A percentile compares a stretch with the other conserved stretches of the same genome.
phyloP scores from a whole-genome alignment of 2,113 vertebrate species.

The Bolborhynchus lineola region DNA sequence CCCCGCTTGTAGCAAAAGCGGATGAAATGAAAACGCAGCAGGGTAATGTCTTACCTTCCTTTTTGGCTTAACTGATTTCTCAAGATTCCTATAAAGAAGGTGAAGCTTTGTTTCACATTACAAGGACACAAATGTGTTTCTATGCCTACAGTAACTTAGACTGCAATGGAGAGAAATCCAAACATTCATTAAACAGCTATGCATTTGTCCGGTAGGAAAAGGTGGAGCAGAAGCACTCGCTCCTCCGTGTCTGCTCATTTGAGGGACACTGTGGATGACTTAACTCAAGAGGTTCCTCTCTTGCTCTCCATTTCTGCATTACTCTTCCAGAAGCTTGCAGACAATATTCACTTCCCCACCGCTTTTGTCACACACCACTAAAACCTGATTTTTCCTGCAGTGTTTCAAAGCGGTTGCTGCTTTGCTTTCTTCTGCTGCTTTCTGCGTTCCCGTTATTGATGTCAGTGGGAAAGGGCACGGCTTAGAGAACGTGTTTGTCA shows the following conservation, averaged over 20 bases:
- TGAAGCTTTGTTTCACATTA: conserved; percentile 20
- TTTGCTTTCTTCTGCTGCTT: conserved; percentile 40
- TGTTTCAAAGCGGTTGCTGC: neutral
- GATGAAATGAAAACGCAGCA: neutral
- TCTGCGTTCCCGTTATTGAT: conserved; percentile 14
- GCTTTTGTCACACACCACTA: neutral
- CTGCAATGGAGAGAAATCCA: neutral
- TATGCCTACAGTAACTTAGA: conserved; percentile 27
- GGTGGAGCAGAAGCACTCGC: neutral
- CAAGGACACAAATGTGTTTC: conserved; percentile 6
- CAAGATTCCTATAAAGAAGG: neutral
- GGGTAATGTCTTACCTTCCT: neutral
- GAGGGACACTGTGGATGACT: neutral
- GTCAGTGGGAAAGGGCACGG: conserved; percentile 36
- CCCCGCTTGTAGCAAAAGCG: neutral
- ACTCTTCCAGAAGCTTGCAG: neutral
- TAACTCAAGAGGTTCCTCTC: neutral
- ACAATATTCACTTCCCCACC: neutral
- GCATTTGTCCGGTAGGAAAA: conserved; percentile 7
- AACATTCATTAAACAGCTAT: neutral
- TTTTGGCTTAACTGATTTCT: conserved; percentile 22
- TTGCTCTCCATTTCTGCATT: neutral
- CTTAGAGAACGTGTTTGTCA: neutral
- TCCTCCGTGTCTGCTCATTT: neutral
- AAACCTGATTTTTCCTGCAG: conserved; percentile 42